Conservation (phyloP, 2,888 invertebrate genomes). For the Rhagophthalmus giganteus region DNA sequence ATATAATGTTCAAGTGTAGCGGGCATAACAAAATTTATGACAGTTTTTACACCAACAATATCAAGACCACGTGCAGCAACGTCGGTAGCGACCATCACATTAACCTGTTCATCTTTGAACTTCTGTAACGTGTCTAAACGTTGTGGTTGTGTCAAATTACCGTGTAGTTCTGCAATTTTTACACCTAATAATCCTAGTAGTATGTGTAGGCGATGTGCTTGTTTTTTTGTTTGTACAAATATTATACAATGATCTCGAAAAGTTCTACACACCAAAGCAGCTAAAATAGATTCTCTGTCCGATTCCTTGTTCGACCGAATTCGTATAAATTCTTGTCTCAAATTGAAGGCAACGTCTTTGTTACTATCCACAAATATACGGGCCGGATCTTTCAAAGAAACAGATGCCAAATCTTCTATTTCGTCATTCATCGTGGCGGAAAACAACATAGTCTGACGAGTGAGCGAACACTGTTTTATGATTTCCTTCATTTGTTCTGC, state of each 20-base stretch:
- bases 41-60: constrained; percentile 96
- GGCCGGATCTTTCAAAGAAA: constrained; percentile 90
- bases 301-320: constrained; percentile 87
- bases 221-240: constrained; percentile 95
- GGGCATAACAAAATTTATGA: constrained; percentile 95
- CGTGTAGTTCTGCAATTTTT: constrained; percentile 88
- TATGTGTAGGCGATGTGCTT: constrained; percentile 92
- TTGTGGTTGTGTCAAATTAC: constrained; percentile 94
- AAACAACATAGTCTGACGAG: constrained; percentile 94
- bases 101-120: constrained; percentile 83
- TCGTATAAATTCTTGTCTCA: constrained; percentile 94
- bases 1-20: constrained; percentile 94
- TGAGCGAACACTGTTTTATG: constrained; percentile 86
- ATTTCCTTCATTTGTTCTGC: constrained; percentile 99
- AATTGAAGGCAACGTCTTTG: constrained; percentile 91
- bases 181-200: constrained; percentile 80
- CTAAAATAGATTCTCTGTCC: constrained; percentile 88
- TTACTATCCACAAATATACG: constrained; percentile 96
- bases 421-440: constrained; percentile 99
- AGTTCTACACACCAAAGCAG: constrained; percentile 81
- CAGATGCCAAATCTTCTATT: constrained; percentile 90
- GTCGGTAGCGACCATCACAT: constrained; percentile 88
- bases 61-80: constrained; percentile 91
- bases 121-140: constrained; percentile 85
- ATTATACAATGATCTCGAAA: constrained; percentile 91